Conservation (phyloP, 2,797 vertebrate genomes). For the Pelobates cultripes region DNA sequence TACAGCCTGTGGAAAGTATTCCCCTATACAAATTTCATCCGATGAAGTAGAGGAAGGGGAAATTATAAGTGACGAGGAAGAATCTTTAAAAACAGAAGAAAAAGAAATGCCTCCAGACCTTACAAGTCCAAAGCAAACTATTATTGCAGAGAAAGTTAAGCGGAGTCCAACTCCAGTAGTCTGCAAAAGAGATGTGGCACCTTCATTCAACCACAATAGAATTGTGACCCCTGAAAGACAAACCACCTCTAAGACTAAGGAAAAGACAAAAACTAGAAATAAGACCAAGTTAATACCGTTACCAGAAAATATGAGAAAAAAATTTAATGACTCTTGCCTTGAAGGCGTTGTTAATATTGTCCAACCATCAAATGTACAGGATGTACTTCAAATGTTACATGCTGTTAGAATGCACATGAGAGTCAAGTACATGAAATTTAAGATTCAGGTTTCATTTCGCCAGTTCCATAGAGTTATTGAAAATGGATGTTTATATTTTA, state of each 20-base stretch:
- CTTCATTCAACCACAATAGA: slow-evolving; percentile 51
- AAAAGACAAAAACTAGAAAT: slow-evolving; percentile 51
- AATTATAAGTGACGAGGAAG: slow-evolving; percentile 86
- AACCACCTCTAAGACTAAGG: slow-evolving; percentile 59
- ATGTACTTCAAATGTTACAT: slow-evolving; percentile 87
- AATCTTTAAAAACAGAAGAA: slow-evolving; percentile 61
- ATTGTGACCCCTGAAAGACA: slow-evolving; percentile 60
- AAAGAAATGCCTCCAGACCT: slow-evolving; percentile 52
- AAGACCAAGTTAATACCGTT: slow-evolving; percentile 1
- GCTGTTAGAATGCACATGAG: slow-evolving; percentile 83
- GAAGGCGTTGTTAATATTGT: slow-evolving; percentile 76
- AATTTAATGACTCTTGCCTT: slow-evolving; percentile 66
- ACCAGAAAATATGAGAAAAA: slow-evolving; percentile 56
- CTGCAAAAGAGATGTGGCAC: slow-evolving; percentile 57
- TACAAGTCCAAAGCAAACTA: slow-evolving; percentile 59
- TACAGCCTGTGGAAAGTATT: slow-evolving; percentile 59
- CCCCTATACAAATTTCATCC: slow-evolving; percentile 67
- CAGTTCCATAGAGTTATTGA: slow-evolving; percentile 91
- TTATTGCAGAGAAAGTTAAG: slow-evolving; percentile 60
- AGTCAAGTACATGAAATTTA: slow-evolving; percentile 96
- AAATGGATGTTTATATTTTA: slow-evolving; percentile 85
- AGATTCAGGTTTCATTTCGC: slow-evolving; percentile 86
- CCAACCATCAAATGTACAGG: slow-evolving; percentile 77
- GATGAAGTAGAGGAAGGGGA: slow-evolving; percentile 92
- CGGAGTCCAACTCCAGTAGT: slow-evolving; percentile 53